Evolutionary conservation across 2,797 vertebrate genomes (phyloP), one percentile per base, ranked within the genome.

Genomic region (Pygocentrus nattereri): DNA sequence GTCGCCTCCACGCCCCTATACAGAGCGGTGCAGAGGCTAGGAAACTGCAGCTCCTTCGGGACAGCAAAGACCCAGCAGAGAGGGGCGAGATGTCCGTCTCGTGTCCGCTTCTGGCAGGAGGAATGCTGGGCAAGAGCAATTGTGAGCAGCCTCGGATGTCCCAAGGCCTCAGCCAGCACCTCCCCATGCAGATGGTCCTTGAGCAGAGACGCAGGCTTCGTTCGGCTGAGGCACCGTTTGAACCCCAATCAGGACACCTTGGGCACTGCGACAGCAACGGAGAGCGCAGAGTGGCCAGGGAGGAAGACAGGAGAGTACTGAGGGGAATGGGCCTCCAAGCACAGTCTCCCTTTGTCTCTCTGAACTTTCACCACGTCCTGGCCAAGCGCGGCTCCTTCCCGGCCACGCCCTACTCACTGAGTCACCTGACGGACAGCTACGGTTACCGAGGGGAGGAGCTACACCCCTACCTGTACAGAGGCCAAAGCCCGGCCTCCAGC

Each of bases 331-430:
- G 85, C 72, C 79, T 93, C 25, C 76, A 92, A 0, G 87, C 92
- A 8, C 96, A 96, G 82, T 88, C 94, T 19, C 95, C 96, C 0
- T 95, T 96, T 1, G 93, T 96, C 89, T 94, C 97, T 82, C 90
- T 97, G 76, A 97, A 97, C 87, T 95, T 97, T 76, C 95, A 96
- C 86, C 96, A 95, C 34, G 93, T 97, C 73, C 88, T 97, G 88
- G 91, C 95, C 68, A 97, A 96, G 73, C 96, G 95, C 0, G 85
- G 91, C 4, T 88, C 95, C 0, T 93, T 95, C 84, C 95, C 93
- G 25, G 64, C 86, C 0, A 89, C 93, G 0, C 56, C 94, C 0
- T 95, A 94, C 61, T 41, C 88, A 4, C 90, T 94, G 0, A 92
- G 91, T 76, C 94, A 95, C 0, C 78, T 77, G 47, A 88, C 88